These are phyloP conservation scores for Lynx canadensis DNA, from an alignment of 2,113 vertebrate genomes.

Conservation along the genomic window DNA sequence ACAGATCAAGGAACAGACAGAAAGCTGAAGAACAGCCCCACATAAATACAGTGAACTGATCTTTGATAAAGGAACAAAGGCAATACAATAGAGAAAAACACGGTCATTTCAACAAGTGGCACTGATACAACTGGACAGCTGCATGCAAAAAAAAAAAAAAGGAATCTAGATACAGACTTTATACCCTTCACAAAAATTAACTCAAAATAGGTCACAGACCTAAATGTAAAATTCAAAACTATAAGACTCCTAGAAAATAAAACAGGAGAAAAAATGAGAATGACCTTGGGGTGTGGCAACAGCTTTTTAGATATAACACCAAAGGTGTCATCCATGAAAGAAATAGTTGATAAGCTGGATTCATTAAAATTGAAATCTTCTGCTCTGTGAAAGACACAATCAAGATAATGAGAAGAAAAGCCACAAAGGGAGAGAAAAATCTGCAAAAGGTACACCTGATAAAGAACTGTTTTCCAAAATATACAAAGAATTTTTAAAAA, in stretches of 20 bases:
- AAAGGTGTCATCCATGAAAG: neutral
- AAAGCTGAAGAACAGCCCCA: neutral
- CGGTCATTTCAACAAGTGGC: neutral
- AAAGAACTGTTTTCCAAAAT: neutral
- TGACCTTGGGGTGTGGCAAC: neutral
- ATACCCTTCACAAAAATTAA: neutral
- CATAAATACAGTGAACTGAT: neutral
- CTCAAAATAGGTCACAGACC: neutral
- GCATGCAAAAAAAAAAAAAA: neutral
- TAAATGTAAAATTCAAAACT: constrained; percentile 20
- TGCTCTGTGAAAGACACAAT: neutral
- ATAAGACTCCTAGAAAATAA: neutral
- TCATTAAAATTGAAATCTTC: neutral
- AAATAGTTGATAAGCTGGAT: neutral
- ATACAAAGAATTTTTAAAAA: neutral
- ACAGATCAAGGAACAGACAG: neutral
- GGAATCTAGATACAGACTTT: neutral
- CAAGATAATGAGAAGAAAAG: neutral
- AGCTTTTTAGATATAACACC: neutral
- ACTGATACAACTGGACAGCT: neutral
- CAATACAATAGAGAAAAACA: neutral
- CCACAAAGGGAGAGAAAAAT: neutral
- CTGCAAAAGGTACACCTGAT: neutral
- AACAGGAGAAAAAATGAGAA: neutral
- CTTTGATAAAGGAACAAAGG: neutral